Base-by-base conservation (phyloP, 2,113 vertebrate species). In the Tricholaema leucomelas region DNA sequence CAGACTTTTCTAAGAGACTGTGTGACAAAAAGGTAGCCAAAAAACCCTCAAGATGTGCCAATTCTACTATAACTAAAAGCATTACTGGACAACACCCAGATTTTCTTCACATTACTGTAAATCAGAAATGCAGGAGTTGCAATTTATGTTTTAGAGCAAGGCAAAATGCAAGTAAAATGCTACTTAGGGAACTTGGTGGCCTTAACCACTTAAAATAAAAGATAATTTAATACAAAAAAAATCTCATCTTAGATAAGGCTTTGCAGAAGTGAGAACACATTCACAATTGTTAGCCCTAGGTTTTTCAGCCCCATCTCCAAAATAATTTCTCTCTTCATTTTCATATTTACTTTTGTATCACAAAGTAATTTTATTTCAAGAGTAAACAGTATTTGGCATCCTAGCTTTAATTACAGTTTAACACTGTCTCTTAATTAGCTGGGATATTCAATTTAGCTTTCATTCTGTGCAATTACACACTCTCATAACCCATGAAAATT, bases 401-500 rank as follows among this genome's bases (percentile, higher is more conserved):
- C 59, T 79, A 72, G 50, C 87, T 96, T 95, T 96, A 97, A 96
- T 97, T 97, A 97, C 79, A 91, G 79, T 38, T 84, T 96, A 94
- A 96, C 52, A 90, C 13, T 92, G 46, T 33, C 85, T 83, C 90
- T 95, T 95, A 97, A 97, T 97, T 97, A 97, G 83, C 66, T 74
- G 46, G 95, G 91, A 87, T 95, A 94, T 96, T 97, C 97, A 97
- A 97, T 97, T 97, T 96, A 96, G 87, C 63, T 94, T 97, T 94
- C 91, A 96, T 95, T 97, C 89, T 81, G 91, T 76, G 94, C 91
- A 96, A 97, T 98, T 97, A 97, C 88, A 91, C 40, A 96, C 88
- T 93, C 81, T 95, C 72, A 85, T 92, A 93, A 95, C 70, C 90
- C 94, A 94, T 59, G 11, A 97, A 97, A 95, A 96, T 94, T 96